These are phyloP conservation scores for Microvelia longipes DNA, from an alignment of 1,140 invertebrate genomes.

Conservation along the genomic window DNA sequence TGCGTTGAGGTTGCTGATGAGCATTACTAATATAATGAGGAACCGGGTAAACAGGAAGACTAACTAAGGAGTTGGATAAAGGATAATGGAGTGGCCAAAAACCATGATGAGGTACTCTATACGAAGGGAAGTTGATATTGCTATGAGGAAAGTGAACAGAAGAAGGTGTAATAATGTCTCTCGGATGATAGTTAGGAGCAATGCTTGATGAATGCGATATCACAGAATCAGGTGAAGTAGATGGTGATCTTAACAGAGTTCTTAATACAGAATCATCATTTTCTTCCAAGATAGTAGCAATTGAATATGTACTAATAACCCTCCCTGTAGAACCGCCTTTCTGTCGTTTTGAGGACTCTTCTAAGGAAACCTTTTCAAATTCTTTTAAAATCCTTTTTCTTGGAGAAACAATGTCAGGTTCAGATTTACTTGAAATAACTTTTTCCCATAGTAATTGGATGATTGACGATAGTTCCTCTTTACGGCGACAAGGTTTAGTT, in stretches of 20 bases:
- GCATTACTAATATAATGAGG: conserved; percentile 4
- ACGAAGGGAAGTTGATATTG: conserved; percentile 21
- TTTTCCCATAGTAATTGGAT: conserved; percentile 22
- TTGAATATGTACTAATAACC: conserved; percentile 24
- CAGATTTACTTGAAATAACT: conserved; percentile 14
- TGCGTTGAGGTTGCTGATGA: conserved; percentile 5
- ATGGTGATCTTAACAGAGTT: conserved; percentile 16
- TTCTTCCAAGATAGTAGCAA: conserved; percentile 23
- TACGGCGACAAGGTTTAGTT: neutral
- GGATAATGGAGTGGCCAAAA: conserved; percentile 11
- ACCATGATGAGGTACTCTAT: conserved; percentile 11
- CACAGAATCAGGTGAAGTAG: conserved; percentile 8
- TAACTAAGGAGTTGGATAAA: conserved; percentile 10
- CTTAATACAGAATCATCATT: conserved; percentile 28
- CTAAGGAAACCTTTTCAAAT: conserved; percentile 51
- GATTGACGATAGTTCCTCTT: conserved; percentile 13
- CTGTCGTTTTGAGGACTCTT: conserved; percentile 33
- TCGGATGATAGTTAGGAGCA: conserved; percentile 19
- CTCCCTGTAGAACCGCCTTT: conserved; percentile 22
- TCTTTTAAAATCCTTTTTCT: conserved; percentile 55
- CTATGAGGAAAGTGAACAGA: conserved; percentile 21
- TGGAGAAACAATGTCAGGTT: conserved; percentile 45
- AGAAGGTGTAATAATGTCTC: conserved; percentile 17
- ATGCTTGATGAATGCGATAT: conserved; percentile 12
- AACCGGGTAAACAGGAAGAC: conserved; percentile 6